Conservation (phyloP, 2,888 invertebrate genomes). For the Bibio marci region DNA sequence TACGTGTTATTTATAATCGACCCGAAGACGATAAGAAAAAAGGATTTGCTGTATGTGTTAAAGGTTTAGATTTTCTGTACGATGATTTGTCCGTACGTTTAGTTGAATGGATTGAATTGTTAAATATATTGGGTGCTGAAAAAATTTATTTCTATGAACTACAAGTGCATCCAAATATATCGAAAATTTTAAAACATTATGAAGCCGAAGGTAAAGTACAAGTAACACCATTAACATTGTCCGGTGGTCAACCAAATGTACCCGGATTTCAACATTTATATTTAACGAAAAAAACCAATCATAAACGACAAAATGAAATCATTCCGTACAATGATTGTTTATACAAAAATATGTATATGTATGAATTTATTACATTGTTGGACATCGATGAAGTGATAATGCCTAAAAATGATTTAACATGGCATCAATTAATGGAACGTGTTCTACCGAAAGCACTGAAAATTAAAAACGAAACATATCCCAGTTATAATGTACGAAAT, state of each 20-base stretch:
- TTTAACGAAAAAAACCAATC: constrained; percentile 76
- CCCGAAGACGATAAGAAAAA: constrained; percentile 45
- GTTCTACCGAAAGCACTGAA: constrained; percentile 50
- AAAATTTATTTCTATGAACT: constrained; percentile 83
- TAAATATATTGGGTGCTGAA: constrained; percentile 73
- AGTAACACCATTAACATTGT: constrained; percentile 65
- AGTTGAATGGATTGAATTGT: constrained; percentile 86
- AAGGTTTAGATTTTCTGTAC: constrained; percentile 83
- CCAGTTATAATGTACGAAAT: constrained; percentile 74
- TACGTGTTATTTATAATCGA: constrained; percentile 64
- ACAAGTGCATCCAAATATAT: constrained; percentile 82
- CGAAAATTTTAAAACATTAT: constrained; percentile 54
- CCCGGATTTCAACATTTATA: constrained; percentile 80
- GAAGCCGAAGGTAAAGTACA: constrained; percentile 46
- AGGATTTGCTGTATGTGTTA: constrained; percentile 83
- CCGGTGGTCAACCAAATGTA: constrained; percentile 79
- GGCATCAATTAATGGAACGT: constrained; percentile 62
- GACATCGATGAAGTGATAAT: constrained; percentile 93
- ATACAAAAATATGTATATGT: constrained; percentile 79
- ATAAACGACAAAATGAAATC: constrained; percentile 86
- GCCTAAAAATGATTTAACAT: constrained; percentile 56
- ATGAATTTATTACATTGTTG: constrained; percentile 75
- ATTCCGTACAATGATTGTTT: constrained; percentile 94
- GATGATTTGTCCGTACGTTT: constrained; percentile 78
- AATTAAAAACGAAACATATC: constrained; percentile 37